These are phyloP conservation scores for Psittacula cyanocephala DNA, from an alignment of 2,113 vertebrate genomes.

Conservation along the genomic window DNA sequence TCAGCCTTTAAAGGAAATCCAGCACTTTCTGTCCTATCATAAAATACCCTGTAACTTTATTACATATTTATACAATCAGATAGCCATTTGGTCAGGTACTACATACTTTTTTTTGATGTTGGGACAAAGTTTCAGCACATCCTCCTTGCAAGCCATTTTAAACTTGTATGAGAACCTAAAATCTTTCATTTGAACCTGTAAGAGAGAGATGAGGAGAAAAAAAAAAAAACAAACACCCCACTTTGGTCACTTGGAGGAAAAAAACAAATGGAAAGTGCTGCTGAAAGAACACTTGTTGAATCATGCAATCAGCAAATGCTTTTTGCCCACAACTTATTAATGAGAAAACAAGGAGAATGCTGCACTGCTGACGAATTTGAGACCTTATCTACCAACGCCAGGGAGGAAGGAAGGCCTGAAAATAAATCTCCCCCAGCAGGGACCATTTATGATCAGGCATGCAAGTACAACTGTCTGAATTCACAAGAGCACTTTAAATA, in stretches of 20 bases:
- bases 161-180: conserved; percentile 98
- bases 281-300: not conserved
- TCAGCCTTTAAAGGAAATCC: not conserved
- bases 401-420: not conserved
- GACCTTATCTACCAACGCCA: not conserved
- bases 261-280: not conserved
- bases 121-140: conserved; percentile 93
- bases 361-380: not conserved
- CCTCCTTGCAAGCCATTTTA: conserved; percentile 98
- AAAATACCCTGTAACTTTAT: not conserved
- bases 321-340: not conserved
- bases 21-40: rapidly evolving
- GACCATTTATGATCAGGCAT: not conserved
- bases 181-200: conserved; percentile 96
- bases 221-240: not conserved
- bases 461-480: not conserved
- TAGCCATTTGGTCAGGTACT: not conserved
- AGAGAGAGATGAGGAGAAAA: not conserved
- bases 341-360: not conserved
- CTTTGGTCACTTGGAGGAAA: not conserved
- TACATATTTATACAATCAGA: not conserved
- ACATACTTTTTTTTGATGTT: conserved; percentile 98
- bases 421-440: not conserved
- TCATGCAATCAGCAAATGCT: not conserved
- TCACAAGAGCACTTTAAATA: not conserved